Conservation (phyloP, 2,888 invertebrate species). For the Diarsia dahlii region DNA sequence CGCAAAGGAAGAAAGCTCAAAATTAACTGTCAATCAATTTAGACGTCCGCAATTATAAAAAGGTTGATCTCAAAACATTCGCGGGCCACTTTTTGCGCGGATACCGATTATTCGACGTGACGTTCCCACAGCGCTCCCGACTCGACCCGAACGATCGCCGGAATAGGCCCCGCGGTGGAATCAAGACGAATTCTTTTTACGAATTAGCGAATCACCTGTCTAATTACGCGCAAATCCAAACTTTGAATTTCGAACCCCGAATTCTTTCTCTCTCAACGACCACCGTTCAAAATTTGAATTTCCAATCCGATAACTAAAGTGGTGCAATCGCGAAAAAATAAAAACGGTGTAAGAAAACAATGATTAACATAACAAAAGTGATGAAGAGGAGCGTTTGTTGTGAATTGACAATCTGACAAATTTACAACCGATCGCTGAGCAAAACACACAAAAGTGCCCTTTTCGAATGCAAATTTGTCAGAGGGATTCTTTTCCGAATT, state of each 20-base stretch:
- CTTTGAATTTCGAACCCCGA: slow-evolving; percentile 77
- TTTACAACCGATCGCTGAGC: slow-evolving; percentile 86
- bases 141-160: slow-evolving; percentile 70
- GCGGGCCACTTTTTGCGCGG: slow-evolving; percentile 83
- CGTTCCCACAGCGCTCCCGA: slow-evolving; percentile 85
- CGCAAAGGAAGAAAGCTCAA: slow-evolving; percentile 62
- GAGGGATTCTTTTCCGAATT: slow-evolving; percentile 83
- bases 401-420: slow-evolving; percentile 90
- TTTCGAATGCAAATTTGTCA: slow-evolving; percentile 89
- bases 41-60: slow-evolving; percentile 73
- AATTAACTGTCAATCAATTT: slow-evolving; percentile 71
- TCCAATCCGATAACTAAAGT: slow-evolving; percentile 56
- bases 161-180: slow-evolving; percentile 78
- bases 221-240: slow-evolving; percentile 83
- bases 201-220: slow-evolving; percentile 90
- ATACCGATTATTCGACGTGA: slow-evolving; percentile 89
- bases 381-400: slow-evolving; percentile 81
- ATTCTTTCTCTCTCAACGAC: slow-evolving; percentile 53
- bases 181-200: slow-evolving; percentile 86
- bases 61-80: slow-evolving; percentile 77
- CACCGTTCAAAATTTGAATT: slow-evolving; percentile 64
- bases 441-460: slow-evolving; percentile 86
- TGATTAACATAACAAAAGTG: slow-evolving; percentile 89
- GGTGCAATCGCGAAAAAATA: slow-evolving; percentile 67
- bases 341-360: slow-evolving; percentile 72